Evolutionary conservation across 1,140 invertebrate species (phyloP).

Genomic region (Drosophila kanapiae): DNA sequence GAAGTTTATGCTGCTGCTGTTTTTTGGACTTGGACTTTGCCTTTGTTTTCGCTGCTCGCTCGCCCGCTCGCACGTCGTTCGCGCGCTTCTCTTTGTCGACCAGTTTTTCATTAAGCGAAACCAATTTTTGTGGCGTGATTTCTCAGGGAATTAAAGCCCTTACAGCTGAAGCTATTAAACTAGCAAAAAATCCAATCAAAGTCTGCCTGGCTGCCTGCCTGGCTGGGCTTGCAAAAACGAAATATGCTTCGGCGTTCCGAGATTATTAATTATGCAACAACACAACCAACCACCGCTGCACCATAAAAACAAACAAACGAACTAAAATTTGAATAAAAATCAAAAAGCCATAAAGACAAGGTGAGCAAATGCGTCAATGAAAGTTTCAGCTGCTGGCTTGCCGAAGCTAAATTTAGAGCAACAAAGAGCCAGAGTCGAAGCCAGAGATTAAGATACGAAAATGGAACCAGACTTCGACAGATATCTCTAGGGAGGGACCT

Average conservation of each 20-base stretch:
- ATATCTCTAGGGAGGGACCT: not conserved
- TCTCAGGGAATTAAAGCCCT: conserved; percentile 20
- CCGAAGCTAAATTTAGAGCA: conserved; percentile 56
- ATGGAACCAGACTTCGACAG: conserved; percentile 21
- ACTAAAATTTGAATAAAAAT: conserved; percentile 66
- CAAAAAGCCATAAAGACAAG: conserved; percentile 63
- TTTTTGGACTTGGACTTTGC: conserved; percentile 26
- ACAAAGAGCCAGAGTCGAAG: conserved; percentile 21
- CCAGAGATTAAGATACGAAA: conserved; percentile 30
- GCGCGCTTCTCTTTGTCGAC: conserved; percentile 16
- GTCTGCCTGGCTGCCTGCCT: no score
- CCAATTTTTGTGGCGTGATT: conserved; percentile 44
- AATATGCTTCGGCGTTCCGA: conserved; percentile 7
- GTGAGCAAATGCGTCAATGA: conserved; percentile 80
- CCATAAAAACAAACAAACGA: conserved; percentile 44
- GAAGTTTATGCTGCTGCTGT: conserved; percentile 43
- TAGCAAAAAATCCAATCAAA: not conserved
- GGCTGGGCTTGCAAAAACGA: not conserved
- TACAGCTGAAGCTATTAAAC: not conserved
- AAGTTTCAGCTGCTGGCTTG: conserved; percentile 54
- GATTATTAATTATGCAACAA: conserved; percentile 74
- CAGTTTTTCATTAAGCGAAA: conserved; percentile 21
- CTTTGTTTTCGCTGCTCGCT: conserved; percentile 21
- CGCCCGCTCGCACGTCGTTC: not conserved
- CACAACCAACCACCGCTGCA: conserved; percentile 24